Evolutionary conservation across 2,797 vertebrate species (phyloP).

Genomic region (Peromyscus attwateri): DNA sequence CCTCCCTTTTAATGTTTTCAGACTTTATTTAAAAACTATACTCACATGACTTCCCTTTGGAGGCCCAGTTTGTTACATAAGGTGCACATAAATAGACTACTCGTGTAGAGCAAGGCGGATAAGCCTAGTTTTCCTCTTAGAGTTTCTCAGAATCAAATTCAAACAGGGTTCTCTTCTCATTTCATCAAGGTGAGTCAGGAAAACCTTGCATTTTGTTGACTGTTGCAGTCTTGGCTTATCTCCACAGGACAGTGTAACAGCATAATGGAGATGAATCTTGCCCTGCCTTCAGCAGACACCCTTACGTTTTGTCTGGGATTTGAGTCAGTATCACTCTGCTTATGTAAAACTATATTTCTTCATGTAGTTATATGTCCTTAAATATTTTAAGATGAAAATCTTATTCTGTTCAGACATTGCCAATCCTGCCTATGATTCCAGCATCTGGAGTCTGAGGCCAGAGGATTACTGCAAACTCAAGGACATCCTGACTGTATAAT

Average conservation of each 20-base stretch:
- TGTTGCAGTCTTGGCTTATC: neutral
- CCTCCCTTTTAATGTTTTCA: neutral
- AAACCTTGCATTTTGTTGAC: slow-evolving; percentile 35
- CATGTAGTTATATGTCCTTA: neutral
- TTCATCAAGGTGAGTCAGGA: slow-evolving; percentile 70
- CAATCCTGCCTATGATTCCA: neutral
- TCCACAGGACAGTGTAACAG: slow-evolving; percentile 35
- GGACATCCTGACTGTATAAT: neutral
- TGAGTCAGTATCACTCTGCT: slow-evolving; percentile 59
- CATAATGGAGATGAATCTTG: neutral
- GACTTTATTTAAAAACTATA: neutral
- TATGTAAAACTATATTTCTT: neutral
- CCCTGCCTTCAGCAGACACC: slow-evolving; percentile 25
- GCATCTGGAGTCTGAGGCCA: neutral
- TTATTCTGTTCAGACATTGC: neutral
- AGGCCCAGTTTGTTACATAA: slow-evolving; percentile 74
- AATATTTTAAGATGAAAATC: slow-evolving; percentile 25
- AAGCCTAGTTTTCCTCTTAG: slow-evolving; percentile 59
- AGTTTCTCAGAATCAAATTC: slow-evolving; percentile 74
- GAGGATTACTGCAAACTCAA: neutral
- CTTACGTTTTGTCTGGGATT: slow-evolving; percentile 5
- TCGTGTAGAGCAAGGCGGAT: slow-evolving; percentile 78
- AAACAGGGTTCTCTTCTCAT: slow-evolving; percentile 48
- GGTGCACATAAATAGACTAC: slow-evolving; percentile 69
- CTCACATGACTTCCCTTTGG: slow-evolving; percentile 55